These are phyloP conservation scores for Machaerirhynchus nigripectus DNA, from an alignment of 2,113 vertebrate genomes.

Conservation along the genomic window DNA sequence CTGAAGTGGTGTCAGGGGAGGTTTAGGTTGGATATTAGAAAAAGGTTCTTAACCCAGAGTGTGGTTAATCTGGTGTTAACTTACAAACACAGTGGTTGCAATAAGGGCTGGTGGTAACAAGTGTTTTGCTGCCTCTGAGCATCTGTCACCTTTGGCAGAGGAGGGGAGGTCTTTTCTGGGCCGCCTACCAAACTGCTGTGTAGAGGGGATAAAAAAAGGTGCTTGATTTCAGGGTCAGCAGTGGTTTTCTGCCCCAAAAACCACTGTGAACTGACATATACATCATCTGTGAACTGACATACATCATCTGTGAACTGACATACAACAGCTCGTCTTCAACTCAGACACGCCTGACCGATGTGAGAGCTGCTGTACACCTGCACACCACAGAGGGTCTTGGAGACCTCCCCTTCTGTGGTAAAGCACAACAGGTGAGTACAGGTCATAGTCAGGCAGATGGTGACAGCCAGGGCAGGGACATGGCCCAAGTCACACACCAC, in stretches of 20 bases:
- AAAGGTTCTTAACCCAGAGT: neutral
- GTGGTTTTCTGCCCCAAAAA: neutral
- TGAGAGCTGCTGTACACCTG: neutral
- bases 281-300: neutral
- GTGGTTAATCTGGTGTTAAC: neutral
- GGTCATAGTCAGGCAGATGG: neutral
- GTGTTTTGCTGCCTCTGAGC: neutral
- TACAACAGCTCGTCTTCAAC: neutral
- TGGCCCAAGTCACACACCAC: neutral
- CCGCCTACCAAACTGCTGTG: neutral
- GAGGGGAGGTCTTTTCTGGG: neutral
- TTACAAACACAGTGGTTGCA: fast-evolving
- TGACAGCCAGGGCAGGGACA: neutral
- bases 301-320: neutral
- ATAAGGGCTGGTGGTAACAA: neutral
- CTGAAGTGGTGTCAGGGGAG: neutral
- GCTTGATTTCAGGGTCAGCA: neutral
- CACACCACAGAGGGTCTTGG: neutral
- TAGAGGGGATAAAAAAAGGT: neutral
- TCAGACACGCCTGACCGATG: fast-evolving
- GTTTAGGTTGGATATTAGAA: neutral
- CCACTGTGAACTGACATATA: too few species aligned
- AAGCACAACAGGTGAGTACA: neutral
- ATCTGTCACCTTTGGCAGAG: neutral
- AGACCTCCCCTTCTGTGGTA: neutral